Conservation (phyloP, 2,113 vertebrate species). For the Hyperopisus bebe region DNA sequence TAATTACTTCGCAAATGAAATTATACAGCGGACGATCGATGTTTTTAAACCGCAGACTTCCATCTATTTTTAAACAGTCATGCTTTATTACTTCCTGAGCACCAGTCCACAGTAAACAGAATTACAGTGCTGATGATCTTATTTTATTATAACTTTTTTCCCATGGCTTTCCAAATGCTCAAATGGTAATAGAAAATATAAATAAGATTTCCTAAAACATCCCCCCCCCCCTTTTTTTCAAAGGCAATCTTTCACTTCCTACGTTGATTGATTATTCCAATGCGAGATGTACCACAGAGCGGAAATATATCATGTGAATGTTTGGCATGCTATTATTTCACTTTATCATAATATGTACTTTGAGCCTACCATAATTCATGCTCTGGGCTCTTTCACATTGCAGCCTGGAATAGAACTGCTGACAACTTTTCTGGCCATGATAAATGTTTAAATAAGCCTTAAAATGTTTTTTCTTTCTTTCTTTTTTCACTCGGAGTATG, state of each 20-base stretch:
- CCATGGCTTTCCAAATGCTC: slow-evolving; percentile 18
- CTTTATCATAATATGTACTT: slow-evolving; percentile 50
- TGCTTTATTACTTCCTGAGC: slow-evolving; percentile 6
- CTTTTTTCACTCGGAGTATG: background rate
- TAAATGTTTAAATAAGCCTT: slow-evolving; percentile 42
- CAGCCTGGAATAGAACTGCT: slow-evolving; percentile 39
- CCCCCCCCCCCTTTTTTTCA: slow-evolving; percentile 27
- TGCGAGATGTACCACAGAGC: slow-evolving; percentile 30
- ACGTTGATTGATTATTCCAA: slow-evolving; percentile 43
- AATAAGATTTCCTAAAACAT: slow-evolving; percentile 36
- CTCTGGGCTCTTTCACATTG: slow-evolving; percentile 26
- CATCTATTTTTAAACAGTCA: slow-evolving; percentile 9
- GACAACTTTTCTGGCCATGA: slow-evolving; percentile 42
- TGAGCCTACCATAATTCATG: slow-evolving; percentile 44
- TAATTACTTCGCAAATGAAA: slow-evolving; percentile 9
- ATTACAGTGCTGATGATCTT: background rate
- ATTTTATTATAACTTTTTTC: slow-evolving; percentile 12
- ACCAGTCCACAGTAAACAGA: background rate
- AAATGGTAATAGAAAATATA: slow-evolving; percentile 30
- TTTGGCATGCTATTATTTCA: slow-evolving; percentile 48
- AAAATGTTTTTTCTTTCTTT: slow-evolving; percentile 21
- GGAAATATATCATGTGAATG: slow-evolving; percentile 46
- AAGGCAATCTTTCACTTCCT: slow-evolving; percentile 37
- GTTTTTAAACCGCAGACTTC: background rate
- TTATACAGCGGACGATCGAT: background rate